These are phyloP conservation scores for Geococcyx californianus DNA, from an alignment of 2,113 vertebrate species.

Conservation along the genomic window DNA sequence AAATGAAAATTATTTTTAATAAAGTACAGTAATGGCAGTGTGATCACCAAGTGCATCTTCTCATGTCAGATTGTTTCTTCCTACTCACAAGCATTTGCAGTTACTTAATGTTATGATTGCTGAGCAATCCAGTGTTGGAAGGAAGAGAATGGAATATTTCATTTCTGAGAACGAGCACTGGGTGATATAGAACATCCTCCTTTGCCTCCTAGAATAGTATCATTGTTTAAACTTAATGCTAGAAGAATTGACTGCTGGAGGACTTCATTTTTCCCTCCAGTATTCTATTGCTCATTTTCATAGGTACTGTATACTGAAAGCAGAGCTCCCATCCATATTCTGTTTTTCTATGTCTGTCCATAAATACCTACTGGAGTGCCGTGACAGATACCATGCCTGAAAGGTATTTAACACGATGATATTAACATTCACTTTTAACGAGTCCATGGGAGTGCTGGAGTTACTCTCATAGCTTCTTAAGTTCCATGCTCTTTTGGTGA, in stretches of 20 bases:
- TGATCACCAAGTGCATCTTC: slow-evolving; percentile 28
- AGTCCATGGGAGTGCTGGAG: neutral
- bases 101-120: slow-evolving; percentile 22
- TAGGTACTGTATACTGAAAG: neutral
- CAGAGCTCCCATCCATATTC: neutral
- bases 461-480: neutral
- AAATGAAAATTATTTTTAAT: slow-evolving; percentile 71
- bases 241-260: neutral
- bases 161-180: neutral
- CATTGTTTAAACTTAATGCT: neutral
- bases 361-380: neutral
- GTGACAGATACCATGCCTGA: neutral
- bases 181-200: neutral
- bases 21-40: slow-evolving; percentile 44
- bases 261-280: neutral
- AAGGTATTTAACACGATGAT: neutral
- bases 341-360: neutral
- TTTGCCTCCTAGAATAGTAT: neutral
- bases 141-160: slow-evolving; percentile 12
- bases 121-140: neutral
- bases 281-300: neutral
- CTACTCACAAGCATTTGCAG: neutral
- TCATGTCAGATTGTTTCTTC: slow-evolving; percentile 41
- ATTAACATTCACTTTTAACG: neutral
- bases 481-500: neutral